These are phyloP conservation scores for Pelecanus crispus DNA, from an alignment of 2,113 vertebrate genomes.

Conservation along the genomic window DNA sequence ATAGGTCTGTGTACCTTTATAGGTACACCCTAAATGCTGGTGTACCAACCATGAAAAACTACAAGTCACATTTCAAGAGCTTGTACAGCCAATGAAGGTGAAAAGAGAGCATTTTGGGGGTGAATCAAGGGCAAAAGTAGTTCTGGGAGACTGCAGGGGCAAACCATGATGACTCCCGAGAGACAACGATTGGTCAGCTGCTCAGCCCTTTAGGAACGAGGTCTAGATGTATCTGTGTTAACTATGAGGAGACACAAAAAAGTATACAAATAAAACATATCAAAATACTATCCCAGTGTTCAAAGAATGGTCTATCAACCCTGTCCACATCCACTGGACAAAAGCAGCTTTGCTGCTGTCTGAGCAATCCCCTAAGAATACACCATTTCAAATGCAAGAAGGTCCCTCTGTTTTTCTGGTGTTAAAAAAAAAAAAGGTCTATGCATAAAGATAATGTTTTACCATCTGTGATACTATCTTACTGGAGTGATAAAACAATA, in stretches of 20 bases:
- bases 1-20: too few species aligned
- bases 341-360: not conserved
- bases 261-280: not conserved
- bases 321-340: not conserved
- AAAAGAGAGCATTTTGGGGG: not conserved
- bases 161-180: not conserved
- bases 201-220: not conserved
- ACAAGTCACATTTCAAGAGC: not conserved
- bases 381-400: not conserved
- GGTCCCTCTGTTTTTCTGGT: not conserved
- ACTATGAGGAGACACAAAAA: not conserved
- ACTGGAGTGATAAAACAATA: not conserved
- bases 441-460: not conserved
- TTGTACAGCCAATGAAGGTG: not conserved
- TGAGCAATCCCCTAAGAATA: not conserved
- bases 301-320: not conserved
- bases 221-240: not conserved
- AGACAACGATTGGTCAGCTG: not conserved
- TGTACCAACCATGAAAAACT: not conserved
- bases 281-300: not conserved
- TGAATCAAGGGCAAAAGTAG: not conserved
- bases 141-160: not conserved
- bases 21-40: not conserved
- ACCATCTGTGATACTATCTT: not conserved
- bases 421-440: not conserved